Evolutionary conservation across 1,140 invertebrate species (phyloP).

Genomic region (Cydia strobilella): DNA sequence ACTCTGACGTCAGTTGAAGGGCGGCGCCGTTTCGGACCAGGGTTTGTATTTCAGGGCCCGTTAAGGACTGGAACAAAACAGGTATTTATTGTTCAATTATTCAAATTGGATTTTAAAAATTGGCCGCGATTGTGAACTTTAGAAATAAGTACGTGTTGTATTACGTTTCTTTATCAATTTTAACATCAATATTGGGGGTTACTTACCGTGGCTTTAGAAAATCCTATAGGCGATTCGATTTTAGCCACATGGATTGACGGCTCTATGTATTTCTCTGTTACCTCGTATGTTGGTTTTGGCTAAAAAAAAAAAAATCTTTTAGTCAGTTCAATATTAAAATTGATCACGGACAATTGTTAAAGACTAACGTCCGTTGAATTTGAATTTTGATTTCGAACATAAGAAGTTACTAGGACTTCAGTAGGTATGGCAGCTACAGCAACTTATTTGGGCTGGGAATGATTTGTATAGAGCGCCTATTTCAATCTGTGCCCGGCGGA

Average conservation of each 20-base stretch:
- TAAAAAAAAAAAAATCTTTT: slow-evolving; percentile 42
- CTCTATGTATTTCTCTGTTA: slow-evolving; percentile 65
- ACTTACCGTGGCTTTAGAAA: slow-evolving; percentile 65
- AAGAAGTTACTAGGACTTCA: too few relatives aligned
- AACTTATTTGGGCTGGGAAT: too few relatives aligned
- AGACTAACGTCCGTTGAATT: too few relatives aligned
- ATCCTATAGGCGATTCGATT: slow-evolving; percentile 63
- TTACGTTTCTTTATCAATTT: background rate
- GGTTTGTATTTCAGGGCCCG: slow-evolving; percentile 80
- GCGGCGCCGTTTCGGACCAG: slow-evolving; percentile 80
- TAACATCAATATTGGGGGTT: slow-evolving; percentile 20
- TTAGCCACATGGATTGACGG: slow-evolving; percentile 49
- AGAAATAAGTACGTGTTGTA: too few relatives aligned
- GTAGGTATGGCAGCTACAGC: too few relatives aligned
- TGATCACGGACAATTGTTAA: too few relatives aligned
- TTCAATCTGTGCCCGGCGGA: too few relatives aligned
- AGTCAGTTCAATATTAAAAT: too few relatives aligned
- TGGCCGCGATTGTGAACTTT: too few relatives aligned
- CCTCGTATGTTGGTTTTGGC: slow-evolving; percentile 65
- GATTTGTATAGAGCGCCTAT: too few relatives aligned
- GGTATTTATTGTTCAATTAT: background rate
- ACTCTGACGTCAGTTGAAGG: slow-evolving; percentile 75
- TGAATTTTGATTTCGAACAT: too few relatives aligned
- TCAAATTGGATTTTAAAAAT: too few relatives aligned
- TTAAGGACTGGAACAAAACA: slow-evolving; percentile 64